phyloP scores from a whole-genome alignment of 2,888 invertebrate species.

The Biston betularia region DNA sequence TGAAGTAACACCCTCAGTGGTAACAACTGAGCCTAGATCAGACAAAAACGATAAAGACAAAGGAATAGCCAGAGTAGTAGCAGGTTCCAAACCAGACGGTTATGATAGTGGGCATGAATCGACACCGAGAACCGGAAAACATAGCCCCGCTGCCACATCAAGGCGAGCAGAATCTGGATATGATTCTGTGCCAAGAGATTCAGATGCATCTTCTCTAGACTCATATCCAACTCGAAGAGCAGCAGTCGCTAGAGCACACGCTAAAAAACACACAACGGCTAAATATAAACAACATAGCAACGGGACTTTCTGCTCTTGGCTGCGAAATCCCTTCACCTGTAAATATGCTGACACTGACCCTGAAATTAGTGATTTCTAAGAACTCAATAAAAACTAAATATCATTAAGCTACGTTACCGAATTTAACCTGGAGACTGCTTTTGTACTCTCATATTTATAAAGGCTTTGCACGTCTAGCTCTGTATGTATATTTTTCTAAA shows the following conservation, averaged over 20 bases:
- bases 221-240: slow-evolving; percentile 86
- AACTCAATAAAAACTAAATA: slow-evolving; percentile 61
- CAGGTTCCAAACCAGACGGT: slow-evolving; percentile 89
- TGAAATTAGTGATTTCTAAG: slow-evolving; percentile 88
- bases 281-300: slow-evolving; percentile 90
- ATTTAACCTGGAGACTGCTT: slow-evolving; percentile 87
- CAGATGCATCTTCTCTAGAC: slow-evolving; percentile 94
- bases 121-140: slow-evolving; percentile 92
- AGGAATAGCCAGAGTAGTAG: slow-evolving; percentile 88
- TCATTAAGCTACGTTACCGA: slow-evolving; percentile 85
- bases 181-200: slow-evolving; percentile 95
- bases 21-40: slow-evolving; percentile 86
- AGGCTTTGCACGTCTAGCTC: slow-evolving; percentile 80
- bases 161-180: slow-evolving; percentile 95
- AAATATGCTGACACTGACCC: slow-evolving; percentile 91
- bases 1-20: slow-evolving; percentile 84
- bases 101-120: slow-evolving; percentile 95
- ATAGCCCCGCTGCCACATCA: slow-evolving; percentile 92
- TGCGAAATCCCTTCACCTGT: slow-evolving; percentile 91
- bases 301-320: slow-evolving; percentile 91
- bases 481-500: slow-evolving; percentile 80
- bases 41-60: slow-evolving; percentile 88
- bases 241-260: slow-evolving; percentile 81
- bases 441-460: slow-evolving; percentile 84
- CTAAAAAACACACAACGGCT: slow-evolving; percentile 85